Conservation (phyloP, 2,888 invertebrate genomes). For the Drosophila anceps region DNA sequence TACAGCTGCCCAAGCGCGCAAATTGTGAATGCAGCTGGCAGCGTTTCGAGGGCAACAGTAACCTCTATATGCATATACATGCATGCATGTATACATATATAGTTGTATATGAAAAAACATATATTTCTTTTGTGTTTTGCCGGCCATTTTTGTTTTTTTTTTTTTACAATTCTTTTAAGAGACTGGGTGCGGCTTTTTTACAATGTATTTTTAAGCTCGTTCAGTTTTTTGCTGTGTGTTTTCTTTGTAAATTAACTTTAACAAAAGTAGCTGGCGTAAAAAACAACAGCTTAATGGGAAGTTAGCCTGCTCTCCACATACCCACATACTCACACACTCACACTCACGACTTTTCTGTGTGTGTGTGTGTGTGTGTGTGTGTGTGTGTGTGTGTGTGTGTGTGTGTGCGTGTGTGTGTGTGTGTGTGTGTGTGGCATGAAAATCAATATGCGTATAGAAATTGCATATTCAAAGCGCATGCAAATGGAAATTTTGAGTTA, state of each 20-base stretch:
- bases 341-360: not conserved
- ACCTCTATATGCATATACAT: constrained; percentile 2
- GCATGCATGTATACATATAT: not conserved
- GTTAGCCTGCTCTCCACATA: constrained; percentile 6
- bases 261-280: constrained; percentile 53
- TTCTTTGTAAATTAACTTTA: constrained; percentile 75
- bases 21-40: constrained; percentile 49
- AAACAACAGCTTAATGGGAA: constrained; percentile 39
- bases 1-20: constrained; percentile 44
- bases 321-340: not conserved
- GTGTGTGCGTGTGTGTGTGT: constrained; percentile 12
- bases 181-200: constrained; percentile 20
- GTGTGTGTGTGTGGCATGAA: constrained; percentile 38
- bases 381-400: constrained; percentile 18
- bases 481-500: constrained; percentile 65
- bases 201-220: constrained; percentile 70
- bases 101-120: constrained; percentile 7
- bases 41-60: constrained; percentile 30
- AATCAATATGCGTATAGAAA: constrained; percentile 70
- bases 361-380: constrained; percentile 15
- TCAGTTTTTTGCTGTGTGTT: constrained; percentile 46
- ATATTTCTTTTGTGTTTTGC: constrained; percentile 29
- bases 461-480: constrained; percentile 75
- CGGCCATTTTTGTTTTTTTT: no score
- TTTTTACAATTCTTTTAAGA: constrained; percentile 42